Percentiles rank a stretch among this genome's conserved stretches.
phyloP scores from a whole-genome alignment of 2,888 invertebrate species.

The Stenchaetothrips biformis region DNA sequence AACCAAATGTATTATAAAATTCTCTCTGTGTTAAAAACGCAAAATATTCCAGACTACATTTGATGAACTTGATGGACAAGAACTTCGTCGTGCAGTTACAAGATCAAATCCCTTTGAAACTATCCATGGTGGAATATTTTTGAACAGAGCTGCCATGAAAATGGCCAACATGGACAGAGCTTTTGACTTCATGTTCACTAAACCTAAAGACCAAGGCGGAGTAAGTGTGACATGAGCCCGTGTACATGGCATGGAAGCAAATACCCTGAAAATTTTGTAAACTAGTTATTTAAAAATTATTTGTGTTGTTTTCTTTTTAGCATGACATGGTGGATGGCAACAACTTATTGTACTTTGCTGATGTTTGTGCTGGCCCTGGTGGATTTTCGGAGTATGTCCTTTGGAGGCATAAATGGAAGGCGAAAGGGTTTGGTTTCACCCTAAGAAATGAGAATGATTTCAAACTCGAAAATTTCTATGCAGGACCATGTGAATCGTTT shows the following conservation, averaged over 20 bases:
- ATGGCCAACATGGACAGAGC: slow-evolving; percentile 96
- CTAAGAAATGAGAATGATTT: slow-evolving; percentile 81
- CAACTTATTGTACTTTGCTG: slow-evolving; percentile 81
- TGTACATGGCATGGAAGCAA: too few species aligned
- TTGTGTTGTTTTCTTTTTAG: slow-evolving; percentile 31
- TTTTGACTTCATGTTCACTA: slow-evolving; percentile 84
- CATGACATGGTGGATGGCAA: slow-evolving; percentile 47
- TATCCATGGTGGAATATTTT: slow-evolving; percentile 80
- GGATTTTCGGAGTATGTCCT: slow-evolving; percentile 95
- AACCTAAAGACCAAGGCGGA: slow-evolving; percentile 59
- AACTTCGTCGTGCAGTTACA: slow-evolving; percentile 73
- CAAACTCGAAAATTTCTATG: slow-evolving; percentile 76
- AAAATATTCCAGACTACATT: slow-evolving; percentile 61
- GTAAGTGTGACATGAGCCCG: slow-evolving; percentile 38
- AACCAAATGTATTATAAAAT: slow-evolving; percentile 8
- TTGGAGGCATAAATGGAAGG: slow-evolving; percentile 75
- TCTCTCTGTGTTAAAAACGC: background rate
- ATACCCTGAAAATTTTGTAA: background rate
- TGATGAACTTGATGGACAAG: slow-evolving; percentile 70
- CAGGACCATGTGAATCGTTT: slow-evolving; percentile 83
- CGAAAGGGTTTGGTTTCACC: slow-evolving; percentile 96
- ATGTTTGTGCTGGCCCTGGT: slow-evolving; percentile 97
- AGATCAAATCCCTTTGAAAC: slow-evolving; percentile 93
- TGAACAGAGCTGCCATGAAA: slow-evolving; percentile 92
- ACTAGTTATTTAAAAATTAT: background rate